Base-by-base conservation (phyloP, 2,113 vertebrate genomes). In the Catharus bicknelli region DNA sequence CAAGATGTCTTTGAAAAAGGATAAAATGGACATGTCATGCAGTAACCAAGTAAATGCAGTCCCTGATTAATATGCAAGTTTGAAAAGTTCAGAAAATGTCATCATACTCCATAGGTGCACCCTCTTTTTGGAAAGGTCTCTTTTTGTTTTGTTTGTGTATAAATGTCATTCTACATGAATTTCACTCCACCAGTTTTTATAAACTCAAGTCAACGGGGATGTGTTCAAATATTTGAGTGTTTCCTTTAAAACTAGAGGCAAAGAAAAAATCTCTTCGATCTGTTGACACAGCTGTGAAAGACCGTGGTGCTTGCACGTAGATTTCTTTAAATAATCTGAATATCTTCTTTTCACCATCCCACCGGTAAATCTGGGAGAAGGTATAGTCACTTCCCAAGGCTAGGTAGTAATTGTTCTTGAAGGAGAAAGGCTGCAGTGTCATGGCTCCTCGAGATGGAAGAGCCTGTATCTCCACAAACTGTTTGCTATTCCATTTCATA, bases 361-460 rank as follows among this genome's bases (percentile, higher is more conserved):
- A 99, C 94, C 98, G 97, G 96, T 99, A 99, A 73, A 99, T 98
- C 97, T 99, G 99, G 18, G 99, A 99, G 97, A 99, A 99, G 1
- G 99, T 99, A 82, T 99, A 99, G 97, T 99, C 99, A 45, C 99
- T 99, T 91, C 99, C 99, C 95, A 99, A 95, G 70, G 99, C 99
- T 81, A 99, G 96, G 97, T 99, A 99, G 97, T 98, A 94, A 29
- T 98, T 98, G 25, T 98, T 98, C 93, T 99, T 99, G 91, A 99
- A 99, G 53, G 96, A 97, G 90, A 99, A 99, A 5, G 99, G 99
- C 95, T 99, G 99, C 73, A 99, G 96, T 1, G 98, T 98, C 99
- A 99, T 99, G 75, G 99, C 99, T 5, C 99, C 99, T 51, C 99
- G 98, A 26, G 99, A 99, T 0, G 99, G 99, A 34, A 99, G 97